A percentile compares a stretch with the other conserved stretches of the same genome.
Conservation (phyloP, 2,113 vertebrate species). For the Vulpes lagopus region DNA sequence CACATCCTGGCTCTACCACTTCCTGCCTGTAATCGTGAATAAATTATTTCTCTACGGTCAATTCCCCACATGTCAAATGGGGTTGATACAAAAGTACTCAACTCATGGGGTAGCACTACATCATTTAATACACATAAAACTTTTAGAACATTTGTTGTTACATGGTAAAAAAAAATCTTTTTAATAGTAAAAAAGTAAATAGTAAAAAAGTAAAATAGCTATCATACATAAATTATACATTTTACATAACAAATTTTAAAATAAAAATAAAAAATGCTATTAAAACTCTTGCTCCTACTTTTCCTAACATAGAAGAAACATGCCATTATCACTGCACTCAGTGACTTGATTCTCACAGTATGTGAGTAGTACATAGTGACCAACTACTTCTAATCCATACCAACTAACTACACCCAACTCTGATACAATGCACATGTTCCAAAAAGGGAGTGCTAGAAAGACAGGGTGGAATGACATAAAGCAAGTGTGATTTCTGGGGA, state of each 20-base stretch:
- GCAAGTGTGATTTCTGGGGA: background rate
- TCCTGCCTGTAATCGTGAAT: background rate
- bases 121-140: background rate
- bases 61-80: background rate
- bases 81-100: background rate
- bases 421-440: background rate
- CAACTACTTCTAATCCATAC: background rate
- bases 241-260: slow-evolving; percentile 27
- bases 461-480: background rate
- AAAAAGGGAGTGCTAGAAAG: background rate
- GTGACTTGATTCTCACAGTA: background rate
- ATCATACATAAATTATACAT: background rate
- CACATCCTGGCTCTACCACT: background rate
- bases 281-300: background rate
- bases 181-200: background rate
- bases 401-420: background rate
- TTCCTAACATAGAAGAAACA: background rate
- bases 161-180: background rate
- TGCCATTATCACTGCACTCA: background rate
- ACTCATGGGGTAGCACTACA: background rate
- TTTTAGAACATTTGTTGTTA: background rate
- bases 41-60: background rate
- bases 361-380: background rate
- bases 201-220: background rate
- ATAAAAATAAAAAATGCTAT: background rate